phyloP scores from a whole-genome alignment of 2,113 vertebrate genomes.

The Oncorhynchus keta region DNA sequence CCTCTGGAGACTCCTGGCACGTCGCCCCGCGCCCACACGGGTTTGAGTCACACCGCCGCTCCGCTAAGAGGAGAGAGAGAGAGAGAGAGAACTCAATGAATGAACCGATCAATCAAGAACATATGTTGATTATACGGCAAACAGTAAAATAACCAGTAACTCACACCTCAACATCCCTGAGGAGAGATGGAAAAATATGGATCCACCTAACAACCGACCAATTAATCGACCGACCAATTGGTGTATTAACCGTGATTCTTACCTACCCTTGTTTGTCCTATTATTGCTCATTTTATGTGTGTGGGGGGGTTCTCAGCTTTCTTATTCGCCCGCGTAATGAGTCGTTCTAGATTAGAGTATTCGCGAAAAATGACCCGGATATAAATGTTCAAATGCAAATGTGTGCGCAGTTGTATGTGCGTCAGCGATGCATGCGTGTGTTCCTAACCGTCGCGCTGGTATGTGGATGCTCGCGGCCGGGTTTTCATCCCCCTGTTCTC shows the following conservation, averaged over 20 bases:
- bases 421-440: neutral
- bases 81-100: neutral
- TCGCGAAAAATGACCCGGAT: too few species aligned
- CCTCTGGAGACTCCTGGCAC: constrained; percentile 87
- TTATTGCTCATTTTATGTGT: too few species aligned
- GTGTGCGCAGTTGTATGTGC: neutral
- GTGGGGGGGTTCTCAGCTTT: too few species aligned
- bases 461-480: neutral
- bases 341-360: too few species aligned
- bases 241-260: too few species aligned
- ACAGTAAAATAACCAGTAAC: too few species aligned
- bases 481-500: constrained; percentile 49
- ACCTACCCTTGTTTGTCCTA: too few species aligned
- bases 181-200: too few species aligned
- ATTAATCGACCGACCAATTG: neutral
- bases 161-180: neutral
- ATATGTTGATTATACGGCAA: too few species aligned
- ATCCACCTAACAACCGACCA: neutral
- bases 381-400: neutral
- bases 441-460: neutral
- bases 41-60: constrained; percentile 88
- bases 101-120: too few species aligned
- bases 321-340: too few species aligned
- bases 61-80: constrained; percentile 64
- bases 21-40: constrained; percentile 92